Conservation (phyloP, 2,888 invertebrate genomes). For the Parnassius orleans region DNA sequence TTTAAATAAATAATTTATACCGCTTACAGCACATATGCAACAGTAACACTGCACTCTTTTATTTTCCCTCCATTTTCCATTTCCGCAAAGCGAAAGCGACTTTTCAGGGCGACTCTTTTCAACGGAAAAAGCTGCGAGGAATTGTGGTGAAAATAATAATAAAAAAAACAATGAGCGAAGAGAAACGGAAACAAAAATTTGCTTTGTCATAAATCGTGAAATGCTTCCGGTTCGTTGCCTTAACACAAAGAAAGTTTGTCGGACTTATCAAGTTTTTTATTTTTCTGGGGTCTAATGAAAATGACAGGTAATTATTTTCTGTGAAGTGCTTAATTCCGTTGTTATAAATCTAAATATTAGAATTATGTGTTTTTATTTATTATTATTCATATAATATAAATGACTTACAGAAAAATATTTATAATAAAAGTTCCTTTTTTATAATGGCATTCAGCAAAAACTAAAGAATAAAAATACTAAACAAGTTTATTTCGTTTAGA, state of each 20-base stretch:
- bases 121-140: slow-evolving; percentile 67
- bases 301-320: slow-evolving; percentile 40
- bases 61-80: slow-evolving; percentile 71
- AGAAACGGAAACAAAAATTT: slow-evolving; percentile 78
- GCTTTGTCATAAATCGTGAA: slow-evolving; percentile 78
- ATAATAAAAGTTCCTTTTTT: too few relatives aligned
- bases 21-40: slow-evolving; percentile 63
- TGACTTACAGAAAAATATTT: too few relatives aligned
- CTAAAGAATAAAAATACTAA: not conserved
- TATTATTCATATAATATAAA: too few relatives aligned
- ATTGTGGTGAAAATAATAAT: slow-evolving; percentile 66
- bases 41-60: slow-evolving; percentile 48
- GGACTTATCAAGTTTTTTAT: slow-evolving; percentile 55
- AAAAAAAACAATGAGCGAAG: slow-evolving; percentile 69
- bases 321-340: slow-evolving; percentile 19
- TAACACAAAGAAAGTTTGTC: slow-evolving; percentile 73
- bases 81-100: slow-evolving; percentile 73
- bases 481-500: not conserved
- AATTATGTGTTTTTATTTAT: not conserved
- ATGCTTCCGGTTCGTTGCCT: slow-evolving; percentile 71
- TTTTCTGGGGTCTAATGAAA: slow-evolving; percentile 50
- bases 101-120: slow-evolving; percentile 70
- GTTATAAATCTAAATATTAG: not conserved
- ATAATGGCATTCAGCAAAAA: too few relatives aligned
- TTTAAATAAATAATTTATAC: slow-evolving; percentile 57